Evolutionary conservation across 2,888 invertebrate species (phyloP).

Genomic region (Himalopsyche kuldschensis): DNA sequence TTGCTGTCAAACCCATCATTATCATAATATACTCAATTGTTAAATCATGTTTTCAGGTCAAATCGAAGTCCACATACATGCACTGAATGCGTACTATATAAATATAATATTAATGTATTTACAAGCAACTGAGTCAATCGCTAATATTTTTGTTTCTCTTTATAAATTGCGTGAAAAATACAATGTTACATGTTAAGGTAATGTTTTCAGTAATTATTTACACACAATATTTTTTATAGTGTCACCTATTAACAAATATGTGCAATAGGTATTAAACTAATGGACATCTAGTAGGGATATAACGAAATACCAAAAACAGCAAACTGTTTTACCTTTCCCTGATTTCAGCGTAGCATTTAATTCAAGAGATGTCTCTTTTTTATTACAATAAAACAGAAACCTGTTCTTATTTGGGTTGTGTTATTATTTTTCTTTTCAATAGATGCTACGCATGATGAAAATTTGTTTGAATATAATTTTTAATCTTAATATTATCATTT

Average conservation of each 20-base stretch:
- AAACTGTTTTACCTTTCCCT: neutral
- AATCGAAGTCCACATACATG: neutral
- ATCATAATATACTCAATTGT: neutral
- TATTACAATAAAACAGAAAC: neutral
- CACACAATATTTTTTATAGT: neutral
- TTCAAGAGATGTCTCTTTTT: neutral
- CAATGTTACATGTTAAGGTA: no score
- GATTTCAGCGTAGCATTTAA: neutral
- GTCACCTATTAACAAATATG: neutral
- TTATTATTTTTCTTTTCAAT: neutral
- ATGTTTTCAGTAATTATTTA: no score
- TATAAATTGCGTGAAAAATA: no score
- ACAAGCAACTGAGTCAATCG: neutral
- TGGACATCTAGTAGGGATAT: neutral
- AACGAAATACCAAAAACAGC: neutral
- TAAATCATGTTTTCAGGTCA: neutral
- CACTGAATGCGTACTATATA: neutral
- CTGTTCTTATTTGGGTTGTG: neutral
- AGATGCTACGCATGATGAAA: neutral
- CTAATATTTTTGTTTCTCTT: no score
- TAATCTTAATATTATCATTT: no score
- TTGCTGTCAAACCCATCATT: conserved; percentile 47
- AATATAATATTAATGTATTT: neutral
- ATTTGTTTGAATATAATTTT: neutral
- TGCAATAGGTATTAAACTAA: neutral